These are phyloP conservation scores for Trilocha varians DNA, from an alignment of 2,888 invertebrate species.

Conservation along the genomic window DNA sequence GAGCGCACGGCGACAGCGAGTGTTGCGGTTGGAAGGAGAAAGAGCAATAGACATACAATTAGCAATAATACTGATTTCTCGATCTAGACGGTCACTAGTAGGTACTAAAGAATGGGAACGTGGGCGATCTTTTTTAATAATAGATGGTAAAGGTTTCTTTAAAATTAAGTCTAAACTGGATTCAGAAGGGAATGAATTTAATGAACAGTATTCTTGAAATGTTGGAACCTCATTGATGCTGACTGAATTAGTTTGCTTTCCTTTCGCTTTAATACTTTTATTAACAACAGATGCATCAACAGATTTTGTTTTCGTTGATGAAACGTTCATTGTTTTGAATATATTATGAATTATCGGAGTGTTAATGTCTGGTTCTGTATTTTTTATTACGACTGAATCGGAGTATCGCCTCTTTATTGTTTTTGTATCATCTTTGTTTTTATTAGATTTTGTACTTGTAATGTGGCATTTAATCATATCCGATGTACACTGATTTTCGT, in stretches of 20 bases:
- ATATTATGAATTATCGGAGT: conserved; percentile 35
- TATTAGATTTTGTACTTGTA: conserved; percentile 6
- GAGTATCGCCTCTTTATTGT: conserved; percentile 32
- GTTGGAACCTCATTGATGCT: conserved; percentile 68
- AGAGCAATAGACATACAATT: conserved; percentile 73
- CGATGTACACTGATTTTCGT: conserved; percentile 9
- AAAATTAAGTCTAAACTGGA: conserved; percentile 38
- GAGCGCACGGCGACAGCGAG: conserved; percentile 59
- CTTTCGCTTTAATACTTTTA: neutral
- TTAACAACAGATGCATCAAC: conserved; percentile 8
- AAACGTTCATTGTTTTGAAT: conserved; percentile 42
- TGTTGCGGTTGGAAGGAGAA: conserved; percentile 71
- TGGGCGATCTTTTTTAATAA: conserved; percentile 47
- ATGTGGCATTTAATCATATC: conserved; percentile 1
- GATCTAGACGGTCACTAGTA: conserved; percentile 47
- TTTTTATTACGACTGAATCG: conserved; percentile 33
- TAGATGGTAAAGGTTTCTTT: conserved; percentile 45
- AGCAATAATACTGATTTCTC: conserved; percentile 67
- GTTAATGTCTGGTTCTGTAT: conserved; percentile 19
- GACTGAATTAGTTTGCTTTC: conserved; percentile 49
- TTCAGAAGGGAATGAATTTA: conserved; percentile 40
- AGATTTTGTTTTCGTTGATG: conserved; percentile 15
- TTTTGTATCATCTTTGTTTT: neutral
- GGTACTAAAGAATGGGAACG: conserved; percentile 50
- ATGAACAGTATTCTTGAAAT: conserved; percentile 64